These are phyloP conservation scores for Dorcus hopei DNA, from an alignment of 2,888 invertebrate species.

Conservation along the genomic window DNA sequence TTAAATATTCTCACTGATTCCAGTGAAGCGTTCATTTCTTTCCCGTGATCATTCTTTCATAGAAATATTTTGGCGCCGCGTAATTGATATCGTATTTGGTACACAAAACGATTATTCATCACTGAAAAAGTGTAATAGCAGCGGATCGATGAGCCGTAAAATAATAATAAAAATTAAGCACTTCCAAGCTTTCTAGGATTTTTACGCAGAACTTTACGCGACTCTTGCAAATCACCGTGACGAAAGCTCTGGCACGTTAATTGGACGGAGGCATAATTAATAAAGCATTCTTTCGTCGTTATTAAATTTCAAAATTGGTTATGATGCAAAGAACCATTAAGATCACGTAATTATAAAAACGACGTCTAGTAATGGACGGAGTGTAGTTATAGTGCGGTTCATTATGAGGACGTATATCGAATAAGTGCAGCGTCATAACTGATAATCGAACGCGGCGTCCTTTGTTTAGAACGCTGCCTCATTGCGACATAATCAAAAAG, in stretches of 20 bases:
- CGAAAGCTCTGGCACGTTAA: neutral
- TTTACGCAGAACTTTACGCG: too few species aligned
- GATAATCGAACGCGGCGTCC: slow-evolving; percentile 36
- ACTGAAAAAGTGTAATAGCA: too few species aligned
- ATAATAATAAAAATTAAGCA: too few species aligned
- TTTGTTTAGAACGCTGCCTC: slow-evolving; percentile 31
- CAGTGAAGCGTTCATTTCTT: too few species aligned
- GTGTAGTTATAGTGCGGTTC: neutral
- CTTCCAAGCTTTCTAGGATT: too few species aligned
- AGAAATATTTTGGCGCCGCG: too few species aligned
- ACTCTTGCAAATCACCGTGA: neutral
- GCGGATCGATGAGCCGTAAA: too few species aligned
- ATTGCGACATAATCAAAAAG: slow-evolving; percentile 34
- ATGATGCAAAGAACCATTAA: slow-evolving; percentile 2
- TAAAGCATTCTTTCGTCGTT: neutral
- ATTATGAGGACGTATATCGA: slow-evolving; percentile 1
- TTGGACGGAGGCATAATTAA: neutral
- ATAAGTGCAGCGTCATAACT: slow-evolving; percentile 36
- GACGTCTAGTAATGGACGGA: slow-evolving; percentile 1
- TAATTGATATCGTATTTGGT: too few species aligned
- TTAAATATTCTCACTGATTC: too few species aligned
- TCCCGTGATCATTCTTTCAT: too few species aligned
- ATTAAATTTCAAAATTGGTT: slow-evolving; percentile 1
- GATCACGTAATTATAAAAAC: slow-evolving; percentile 4
- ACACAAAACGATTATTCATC: too few species aligned